Percentiles rank a stretch among this genome's conserved stretches.
Evolutionary conservation across 1,140 invertebrate genomes (phyloP).

Genomic region (Contarinia nasturtii): DNA sequence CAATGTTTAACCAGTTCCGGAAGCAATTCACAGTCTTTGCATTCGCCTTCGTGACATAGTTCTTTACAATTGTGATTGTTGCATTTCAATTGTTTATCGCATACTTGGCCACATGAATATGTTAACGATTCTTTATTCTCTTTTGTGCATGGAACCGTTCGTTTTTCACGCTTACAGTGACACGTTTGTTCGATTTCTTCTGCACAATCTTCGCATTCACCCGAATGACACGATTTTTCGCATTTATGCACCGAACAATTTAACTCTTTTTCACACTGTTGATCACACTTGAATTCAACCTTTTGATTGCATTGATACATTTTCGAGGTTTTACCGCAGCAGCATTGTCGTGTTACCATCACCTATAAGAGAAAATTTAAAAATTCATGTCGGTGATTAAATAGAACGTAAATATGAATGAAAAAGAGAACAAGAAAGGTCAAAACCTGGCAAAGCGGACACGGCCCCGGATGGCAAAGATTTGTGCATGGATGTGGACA

Average conservation of each 20-base stretch:
- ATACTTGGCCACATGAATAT: constrained; percentile 47
- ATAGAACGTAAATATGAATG: constrained; percentile 16
- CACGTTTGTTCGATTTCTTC: constrained; percentile 33
- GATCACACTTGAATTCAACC: constrained; percentile 47
- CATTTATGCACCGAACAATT: constrained; percentile 61
- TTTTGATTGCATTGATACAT: constrained; percentile 50
- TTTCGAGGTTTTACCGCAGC: constrained; percentile 47
- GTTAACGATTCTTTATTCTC: constrained; percentile 20
- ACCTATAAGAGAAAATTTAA: too few species aligned
- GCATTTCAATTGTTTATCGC: constrained; percentile 48
- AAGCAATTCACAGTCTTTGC: constrained; percentile 37
- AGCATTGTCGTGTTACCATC: constrained; percentile 41
- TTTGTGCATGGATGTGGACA: constrained; percentile 73
- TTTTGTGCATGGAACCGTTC: constrained; percentile 29
- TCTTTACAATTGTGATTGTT: constrained; percentile 55
- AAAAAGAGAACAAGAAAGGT: too few species aligned
- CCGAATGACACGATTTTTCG: constrained; percentile 52
- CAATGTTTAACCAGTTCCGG: constrained; percentile 51
- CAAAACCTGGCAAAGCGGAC: constrained; percentile 51
- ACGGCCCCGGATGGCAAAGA: constrained; percentile 80
- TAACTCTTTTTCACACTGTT: constrained; percentile 46
- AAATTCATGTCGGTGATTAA: too few species aligned
- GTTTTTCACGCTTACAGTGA: constrained; percentile 21
- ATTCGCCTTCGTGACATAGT: constrained; percentile 49
- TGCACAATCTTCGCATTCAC: constrained; percentile 48